These are phyloP conservation scores for Clitarchus hookeri DNA, from an alignment of 2,888 invertebrate genomes.

Conservation along the genomic window DNA sequence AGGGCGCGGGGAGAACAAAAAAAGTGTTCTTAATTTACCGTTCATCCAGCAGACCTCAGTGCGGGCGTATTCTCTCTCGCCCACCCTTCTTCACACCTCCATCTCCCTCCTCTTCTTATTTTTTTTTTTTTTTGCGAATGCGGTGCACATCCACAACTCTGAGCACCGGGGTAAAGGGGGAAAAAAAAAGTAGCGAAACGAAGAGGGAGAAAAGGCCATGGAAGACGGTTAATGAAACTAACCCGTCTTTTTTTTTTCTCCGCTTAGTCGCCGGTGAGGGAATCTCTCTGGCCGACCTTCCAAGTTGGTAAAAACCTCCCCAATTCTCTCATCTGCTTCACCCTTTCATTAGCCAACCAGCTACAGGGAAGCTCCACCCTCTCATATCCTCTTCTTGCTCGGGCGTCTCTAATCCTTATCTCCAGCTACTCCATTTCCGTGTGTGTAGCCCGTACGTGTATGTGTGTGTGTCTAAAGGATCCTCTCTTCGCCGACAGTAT, in stretches of 20 bases:
- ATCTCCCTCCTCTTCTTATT: neutral
- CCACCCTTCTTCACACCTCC: neutral
- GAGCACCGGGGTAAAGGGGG: neutral
- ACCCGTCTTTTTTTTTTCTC: slow-evolving; percentile 3
- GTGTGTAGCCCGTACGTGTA: neutral
- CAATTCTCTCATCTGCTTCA: slow-evolving; percentile 7
- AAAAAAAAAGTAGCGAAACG: neutral
- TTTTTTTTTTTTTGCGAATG: slow-evolving; percentile 5
- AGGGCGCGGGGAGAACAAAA: neutral
- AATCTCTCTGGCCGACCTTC: slow-evolving; percentile 14
- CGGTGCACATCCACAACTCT: neutral
- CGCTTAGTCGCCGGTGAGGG: neutral
- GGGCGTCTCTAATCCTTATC: neutral
- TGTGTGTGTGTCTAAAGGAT: neutral
- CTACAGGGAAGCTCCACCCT: neutral
- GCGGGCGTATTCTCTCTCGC: neutral
- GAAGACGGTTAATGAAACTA: slow-evolving; percentile 23
- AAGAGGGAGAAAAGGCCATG: neutral
- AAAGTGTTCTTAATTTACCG: slow-evolving; percentile 19
- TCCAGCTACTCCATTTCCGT: neutral
- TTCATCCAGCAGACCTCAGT: slow-evolving; percentile 15
- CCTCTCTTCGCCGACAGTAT: neutral
- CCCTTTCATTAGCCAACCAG: slow-evolving; percentile 21
- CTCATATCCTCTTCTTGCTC: neutral
- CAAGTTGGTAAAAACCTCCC: neutral